Percentiles rank a stretch among this genome's conserved stretches.
phyloP scores from a whole-genome alignment of 2,888 invertebrate species.

The Metacarcinus magister region DNA sequence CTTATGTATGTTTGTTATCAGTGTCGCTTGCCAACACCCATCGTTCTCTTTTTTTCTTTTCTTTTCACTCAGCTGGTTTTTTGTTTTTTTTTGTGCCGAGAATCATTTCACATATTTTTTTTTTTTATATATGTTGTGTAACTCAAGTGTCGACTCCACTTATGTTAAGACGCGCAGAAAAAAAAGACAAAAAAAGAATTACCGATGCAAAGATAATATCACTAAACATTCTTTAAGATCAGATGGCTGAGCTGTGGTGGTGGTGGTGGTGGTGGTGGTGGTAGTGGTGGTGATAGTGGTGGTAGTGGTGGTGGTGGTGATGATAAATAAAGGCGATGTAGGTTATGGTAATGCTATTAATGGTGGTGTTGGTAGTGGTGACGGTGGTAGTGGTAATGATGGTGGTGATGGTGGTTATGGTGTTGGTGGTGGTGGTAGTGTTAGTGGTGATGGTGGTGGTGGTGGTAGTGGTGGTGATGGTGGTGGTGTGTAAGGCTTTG shows the following conservation, averaged over 20 bases:
- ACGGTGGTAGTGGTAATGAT: neutral
- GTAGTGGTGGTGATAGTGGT: neutral
- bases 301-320: neutral
- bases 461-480: slow-evolving; percentile 47
- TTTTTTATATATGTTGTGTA: neutral
- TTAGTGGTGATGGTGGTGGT: slow-evolving; percentile 45
- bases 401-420: slow-evolving; percentile 42
- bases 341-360: neutral
- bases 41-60: neutral
- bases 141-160: neutral
- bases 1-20: neutral
- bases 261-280: slow-evolving; percentile 32
- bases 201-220: too few relatives aligned
- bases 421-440: neutral
- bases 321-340: neutral
- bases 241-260: neutral
- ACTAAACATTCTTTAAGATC: too few relatives aligned
- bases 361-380: slow-evolving; percentile 10
- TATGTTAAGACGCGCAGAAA: neutral
- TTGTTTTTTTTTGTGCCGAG: neutral
- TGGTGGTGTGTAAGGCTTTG: slow-evolving; percentile 43
- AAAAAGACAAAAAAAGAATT: neutral
- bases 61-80: too few relatives aligned
- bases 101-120: neutral
- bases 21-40: neutral